These are phyloP conservation scores for Nezara viridula DNA, from an alignment of 2,888 invertebrate species.

Conservation along the genomic window DNA sequence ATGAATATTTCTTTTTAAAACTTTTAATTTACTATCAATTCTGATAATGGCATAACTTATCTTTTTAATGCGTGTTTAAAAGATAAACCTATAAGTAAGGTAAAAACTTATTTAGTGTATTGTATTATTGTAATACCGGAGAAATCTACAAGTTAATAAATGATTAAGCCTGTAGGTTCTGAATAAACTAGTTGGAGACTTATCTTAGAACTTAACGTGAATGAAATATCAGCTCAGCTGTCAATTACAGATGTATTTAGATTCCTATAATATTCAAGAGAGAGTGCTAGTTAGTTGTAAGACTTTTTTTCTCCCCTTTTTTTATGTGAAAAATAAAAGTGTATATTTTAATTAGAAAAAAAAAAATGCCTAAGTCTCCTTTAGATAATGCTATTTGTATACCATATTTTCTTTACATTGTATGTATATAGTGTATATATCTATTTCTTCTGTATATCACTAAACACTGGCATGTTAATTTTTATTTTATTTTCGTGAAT, in stretches of 20 bases:
- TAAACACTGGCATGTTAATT: slow-evolving; percentile 25
- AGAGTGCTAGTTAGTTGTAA: neutral
- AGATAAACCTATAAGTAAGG: neutral
- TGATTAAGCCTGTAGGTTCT: neutral
- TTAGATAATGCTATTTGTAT: slow-evolving; percentile 48
- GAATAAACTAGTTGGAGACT: neutral
- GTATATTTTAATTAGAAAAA: slow-evolving; percentile 26
- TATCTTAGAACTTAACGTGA: neutral
- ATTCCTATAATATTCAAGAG: neutral
- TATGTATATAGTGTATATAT: slow-evolving; percentile 29
- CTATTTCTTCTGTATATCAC: slow-evolving; percentile 24
- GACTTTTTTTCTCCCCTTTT: neutral
- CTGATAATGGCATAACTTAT: neutral
- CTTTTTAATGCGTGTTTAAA: neutral
- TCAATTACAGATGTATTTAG: neutral
- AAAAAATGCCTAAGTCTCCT: slow-evolving; percentile 15
- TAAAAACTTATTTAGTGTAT: slow-evolving; percentile 14
- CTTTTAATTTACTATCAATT: neutral
- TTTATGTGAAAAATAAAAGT: neutral
- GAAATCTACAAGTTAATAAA: neutral
- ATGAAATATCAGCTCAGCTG: neutral
- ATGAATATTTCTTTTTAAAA: neutral
- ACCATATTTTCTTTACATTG: slow-evolving; percentile 25
- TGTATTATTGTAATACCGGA: neutral
- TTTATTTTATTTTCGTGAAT: neutral